phyloP scores from a whole-genome alignment of 1,140 invertebrate genomes.

The Philopotamus ludificatus region DNA sequence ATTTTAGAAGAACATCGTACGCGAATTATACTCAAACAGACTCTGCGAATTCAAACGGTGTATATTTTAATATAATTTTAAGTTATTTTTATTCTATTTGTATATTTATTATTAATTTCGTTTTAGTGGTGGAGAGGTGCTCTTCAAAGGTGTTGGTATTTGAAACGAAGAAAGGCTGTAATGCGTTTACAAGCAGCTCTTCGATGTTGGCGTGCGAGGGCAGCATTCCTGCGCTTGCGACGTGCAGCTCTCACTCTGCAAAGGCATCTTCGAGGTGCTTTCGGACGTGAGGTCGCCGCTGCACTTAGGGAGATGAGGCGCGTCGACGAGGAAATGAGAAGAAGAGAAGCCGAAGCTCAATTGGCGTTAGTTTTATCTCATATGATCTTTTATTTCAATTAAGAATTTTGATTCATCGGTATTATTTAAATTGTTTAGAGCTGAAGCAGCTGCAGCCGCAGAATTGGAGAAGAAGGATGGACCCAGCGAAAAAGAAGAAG shows the following conservation, averaged over 20 bases:
- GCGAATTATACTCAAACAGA: conserved; percentile 67
- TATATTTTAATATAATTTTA: conserved; percentile 3
- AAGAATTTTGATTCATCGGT: background rate
- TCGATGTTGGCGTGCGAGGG: conserved; percentile 80
- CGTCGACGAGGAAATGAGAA: conserved; percentile 89
- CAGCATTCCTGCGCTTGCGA: conserved; percentile 78
- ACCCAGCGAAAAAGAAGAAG: conserved; percentile 47
- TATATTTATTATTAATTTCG: background rate
- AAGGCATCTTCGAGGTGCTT: conserved; percentile 83
- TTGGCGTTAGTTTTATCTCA: conserved; percentile 23
- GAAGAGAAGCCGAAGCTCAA: conserved; percentile 62
- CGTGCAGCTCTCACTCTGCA: conserved; percentile 88
- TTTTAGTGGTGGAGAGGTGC: conserved; percentile 53
- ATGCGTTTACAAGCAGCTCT: conserved; percentile 84
- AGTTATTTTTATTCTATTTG: background rate
- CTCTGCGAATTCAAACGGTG: conserved; percentile 77
- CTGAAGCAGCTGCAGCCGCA: conserved; percentile 52
- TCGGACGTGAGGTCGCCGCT: conserved; percentile 82
- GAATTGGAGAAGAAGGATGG: conserved; percentile 58
- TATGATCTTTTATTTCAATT: background rate
- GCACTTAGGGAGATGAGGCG: conserved; percentile 84
- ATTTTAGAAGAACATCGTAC: conserved; percentile 77
- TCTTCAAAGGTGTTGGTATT: conserved; percentile 64
- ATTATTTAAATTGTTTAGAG: conserved; percentile 14
- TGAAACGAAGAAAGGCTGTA: conserved; percentile 67